Percentiles rank a stretch among this genome's conserved stretches.
phyloP scores from a whole-genome alignment of 2,797 vertebrate species.

The Chanos chanos region DNA sequence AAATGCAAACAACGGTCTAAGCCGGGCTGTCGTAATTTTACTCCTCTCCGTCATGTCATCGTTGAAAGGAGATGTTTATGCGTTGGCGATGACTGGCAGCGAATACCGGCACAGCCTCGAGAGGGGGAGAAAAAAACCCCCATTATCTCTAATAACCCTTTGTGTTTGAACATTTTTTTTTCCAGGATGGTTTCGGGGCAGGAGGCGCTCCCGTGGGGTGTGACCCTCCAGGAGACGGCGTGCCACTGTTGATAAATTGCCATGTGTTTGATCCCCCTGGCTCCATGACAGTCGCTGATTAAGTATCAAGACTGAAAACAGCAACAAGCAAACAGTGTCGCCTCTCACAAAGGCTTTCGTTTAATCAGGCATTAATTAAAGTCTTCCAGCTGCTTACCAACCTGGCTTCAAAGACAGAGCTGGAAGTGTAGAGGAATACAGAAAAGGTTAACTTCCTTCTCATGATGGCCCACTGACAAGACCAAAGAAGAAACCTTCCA shows the following conservation, averaged over 20 bases:
- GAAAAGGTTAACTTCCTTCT: constrained; percentile 45
- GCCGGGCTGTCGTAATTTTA: neutral
- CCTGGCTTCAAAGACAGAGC: constrained; percentile 11
- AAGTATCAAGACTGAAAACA: constrained; percentile 39
- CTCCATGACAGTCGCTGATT: constrained; percentile 48
- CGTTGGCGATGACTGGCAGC: constrained; percentile 13
- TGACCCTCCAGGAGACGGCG: constrained; percentile 13
- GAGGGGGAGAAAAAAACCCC: no score
- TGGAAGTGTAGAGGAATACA: neutral
- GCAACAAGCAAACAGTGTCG: constrained; percentile 39
- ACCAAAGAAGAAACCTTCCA: constrained; percentile 13
- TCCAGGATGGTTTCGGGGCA: constrained; percentile 1
- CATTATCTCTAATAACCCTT: constrained; percentile 37
- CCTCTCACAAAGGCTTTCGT: constrained; percentile 21
- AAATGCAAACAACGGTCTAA: constrained; percentile 10
- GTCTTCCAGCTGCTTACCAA: constrained; percentile 4
- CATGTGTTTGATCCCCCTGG: constrained; percentile 36
- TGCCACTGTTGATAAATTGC: constrained; percentile 37
- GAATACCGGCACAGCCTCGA: neutral
- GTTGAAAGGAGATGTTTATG: neutral
- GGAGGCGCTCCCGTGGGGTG: neutral
- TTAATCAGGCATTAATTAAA: constrained; percentile 48
- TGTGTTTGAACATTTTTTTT: constrained; percentile 20
- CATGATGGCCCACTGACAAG: constrained; percentile 20
- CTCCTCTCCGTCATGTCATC: neutral